A percentile compares a stretch with the other conserved stretches of the same genome.
These are phyloP conservation scores for Aradophagus sp. DNA, from an alignment of 1,140 invertebrate genomes.

Conservation along the genomic window DNA sequence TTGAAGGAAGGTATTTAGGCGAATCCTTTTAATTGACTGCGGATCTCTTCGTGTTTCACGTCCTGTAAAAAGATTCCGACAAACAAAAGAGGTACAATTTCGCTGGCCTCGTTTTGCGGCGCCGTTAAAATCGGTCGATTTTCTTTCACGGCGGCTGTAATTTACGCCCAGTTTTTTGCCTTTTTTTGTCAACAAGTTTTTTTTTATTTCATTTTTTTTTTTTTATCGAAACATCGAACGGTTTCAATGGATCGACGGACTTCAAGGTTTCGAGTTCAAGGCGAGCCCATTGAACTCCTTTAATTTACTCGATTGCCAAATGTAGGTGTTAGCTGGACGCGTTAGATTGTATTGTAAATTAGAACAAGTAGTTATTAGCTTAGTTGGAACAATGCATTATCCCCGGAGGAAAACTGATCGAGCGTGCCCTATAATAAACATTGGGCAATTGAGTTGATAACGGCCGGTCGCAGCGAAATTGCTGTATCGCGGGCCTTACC, in stretches of 20 bases:
- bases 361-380: conserved; percentile 52
- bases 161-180: no score
- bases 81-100: neutral
- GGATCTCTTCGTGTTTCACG: conserved; percentile 3
- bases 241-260: no score
- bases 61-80: conserved; percentile 5
- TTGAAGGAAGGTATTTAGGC: conserved; percentile 34
- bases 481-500: conserved; percentile 36
- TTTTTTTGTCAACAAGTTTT: no score
- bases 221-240: no score
- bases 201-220: no score
- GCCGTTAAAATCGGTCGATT: no score
- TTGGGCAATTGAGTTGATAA: conserved; percentile 38
- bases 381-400: conserved; percentile 48
- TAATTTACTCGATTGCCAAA: conserved; percentile 50
- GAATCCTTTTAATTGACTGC: conserved; percentile 45
- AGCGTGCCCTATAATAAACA: conserved; percentile 46
- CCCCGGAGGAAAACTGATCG: conserved; percentile 47
- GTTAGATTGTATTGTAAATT: conserved; percentile 36
- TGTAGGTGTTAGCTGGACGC: conserved; percentile 32
- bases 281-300: conserved; percentile 19
- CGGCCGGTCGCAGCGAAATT: conserved; percentile 16
- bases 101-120: no score
- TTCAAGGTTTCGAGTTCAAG: conserved; percentile 32
- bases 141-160: no score